These are phyloP conservation scores for Villa cingulata DNA, from an alignment of 2,888 invertebrate genomes.

Conservation along the genomic window DNA sequence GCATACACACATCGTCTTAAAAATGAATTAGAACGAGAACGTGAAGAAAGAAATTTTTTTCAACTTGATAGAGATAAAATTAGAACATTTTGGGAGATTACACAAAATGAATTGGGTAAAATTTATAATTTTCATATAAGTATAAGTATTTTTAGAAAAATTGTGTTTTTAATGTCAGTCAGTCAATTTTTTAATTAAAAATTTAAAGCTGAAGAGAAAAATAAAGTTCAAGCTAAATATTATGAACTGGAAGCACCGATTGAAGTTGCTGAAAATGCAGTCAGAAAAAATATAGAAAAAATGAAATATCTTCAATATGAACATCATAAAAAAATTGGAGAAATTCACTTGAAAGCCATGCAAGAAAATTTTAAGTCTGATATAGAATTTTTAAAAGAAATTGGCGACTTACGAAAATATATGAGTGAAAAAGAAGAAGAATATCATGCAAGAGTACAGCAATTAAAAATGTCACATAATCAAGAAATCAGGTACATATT, in stretches of 20 bases:
- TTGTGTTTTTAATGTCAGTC: not conserved
- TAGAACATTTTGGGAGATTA: slow-evolving; percentile 91
- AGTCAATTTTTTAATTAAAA: not conserved
- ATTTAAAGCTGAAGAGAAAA: slow-evolving; percentile 36
- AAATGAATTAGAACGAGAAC: slow-evolving; percentile 83
- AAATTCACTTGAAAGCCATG: slow-evolving; percentile 70
- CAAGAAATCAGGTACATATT: slow-evolving; percentile 29
- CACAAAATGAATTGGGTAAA: slow-evolving; percentile 79
- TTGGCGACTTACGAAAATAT: slow-evolving; percentile 39
- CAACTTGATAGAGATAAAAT: slow-evolving; percentile 90
- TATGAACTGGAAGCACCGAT: slow-evolving; percentile 77
- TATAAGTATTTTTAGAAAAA: not conserved
- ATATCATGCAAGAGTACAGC: slow-evolving; percentile 30
- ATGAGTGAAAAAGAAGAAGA: slow-evolving; percentile 39
- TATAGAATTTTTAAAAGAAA: slow-evolving; percentile 52
- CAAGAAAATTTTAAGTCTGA: slow-evolving; percentile 69
- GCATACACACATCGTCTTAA: slow-evolving; percentile 72
- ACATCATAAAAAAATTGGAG: slow-evolving; percentile 72
- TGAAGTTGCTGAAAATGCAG: slow-evolving; percentile 73
- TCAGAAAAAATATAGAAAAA: slow-evolving; percentile 82
- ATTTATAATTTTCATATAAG: too few relatives aligned
- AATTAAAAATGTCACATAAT: slow-evolving; percentile 28
- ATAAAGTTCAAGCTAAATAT: slow-evolving; percentile 52
- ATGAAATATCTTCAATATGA: slow-evolving; percentile 87
- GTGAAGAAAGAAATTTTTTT: slow-evolving; percentile 91